Evolutionary conservation across 92 coral and sea anemone species (phyloP), one percentile per base, ranked within the genome.

Genomic region (Palythoa heliodiscus): DNA sequence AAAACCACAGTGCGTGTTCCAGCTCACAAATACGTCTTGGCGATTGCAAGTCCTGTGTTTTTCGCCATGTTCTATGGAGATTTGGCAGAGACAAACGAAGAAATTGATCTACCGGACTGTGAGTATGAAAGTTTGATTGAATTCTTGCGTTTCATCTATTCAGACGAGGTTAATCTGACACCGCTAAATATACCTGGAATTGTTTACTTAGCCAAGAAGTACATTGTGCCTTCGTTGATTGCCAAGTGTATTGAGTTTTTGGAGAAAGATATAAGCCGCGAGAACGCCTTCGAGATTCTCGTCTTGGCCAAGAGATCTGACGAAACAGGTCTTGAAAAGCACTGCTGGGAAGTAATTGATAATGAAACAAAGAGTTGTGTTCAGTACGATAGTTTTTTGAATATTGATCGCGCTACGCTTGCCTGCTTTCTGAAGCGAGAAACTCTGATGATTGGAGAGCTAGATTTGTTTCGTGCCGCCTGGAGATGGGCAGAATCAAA

Each of bases 31-130:
- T 80, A 80, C 63, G 84, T 92, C 10, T 83, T 90, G 16, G 92
- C 91, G 17, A 91, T 91, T 17, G 75, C 90, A 24, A 92, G 95
- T 72, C 90, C 93, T 55, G 92, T 92, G 37, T 92, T 92, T 47
- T 64, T 66, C 25, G 74, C 75, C 39, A 80, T 80, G 84, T 80
- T 80, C 22, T 80, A 80, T 19, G 89, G 95, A 25, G 86, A 82
- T 74, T 40, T 92, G 61, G 91, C 93, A 1, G 93, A 92, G 82
- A 72, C 70, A 38, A 82, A 76, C 47, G 73, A 89, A 64, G 93
- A 81, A 54, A 89, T 92, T 52, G 83, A 89, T 47, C 93, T 92
- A 24, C 86, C 83, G 13, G 95, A 92, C 73, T 87, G 91, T 68
- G 92, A 92, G 70, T 72, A 86, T 13, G 87, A 71, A 24, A 84